Evolutionary conservation across 2,113 vertebrate species (phyloP), one percentile per base, ranked within the genome.

Genomic region (Edolisoma coerulescens): DNA sequence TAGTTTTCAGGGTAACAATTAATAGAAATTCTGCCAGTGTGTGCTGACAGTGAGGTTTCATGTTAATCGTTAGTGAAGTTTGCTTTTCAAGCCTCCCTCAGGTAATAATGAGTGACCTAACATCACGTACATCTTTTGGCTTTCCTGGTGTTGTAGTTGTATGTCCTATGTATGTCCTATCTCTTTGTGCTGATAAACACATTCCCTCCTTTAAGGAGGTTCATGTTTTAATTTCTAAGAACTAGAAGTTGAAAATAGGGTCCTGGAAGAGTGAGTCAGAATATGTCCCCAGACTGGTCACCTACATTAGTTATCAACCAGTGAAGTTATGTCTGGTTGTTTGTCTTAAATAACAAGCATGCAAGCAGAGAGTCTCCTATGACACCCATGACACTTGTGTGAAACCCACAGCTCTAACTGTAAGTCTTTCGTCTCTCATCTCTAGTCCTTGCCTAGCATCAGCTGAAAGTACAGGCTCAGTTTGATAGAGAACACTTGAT

Each of bases 1-100:
- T 93, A 87, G 75, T 60, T 76, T 92, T 89, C 94, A 75, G 80
- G 95, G 95, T 96, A 96, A 96, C 95, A 96, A 93, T 96, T 97
- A 96, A 96, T 94, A 93, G 93, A 93, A 96, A 50, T 33, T 64
- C 84, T 94, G 61, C 42, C 68, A 69, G 8, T 79, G 42, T 90
- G 42, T 93, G 82, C 93, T 88, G 93, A 86, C 93, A 93, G 52
- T 83, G 82, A 28, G 42, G n/a, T 77, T 96, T 93, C 39, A 8
- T 74, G 95, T 96, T 97, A 96, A 96, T 94, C 21, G 60, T 96
- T 97, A 97, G 63, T 91, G n/a, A 82, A 81, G 24, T 67, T 78
- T 91, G 59, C 68, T 90, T 88, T 87, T 60, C 15, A 19, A 90
- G 47, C 59, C 63, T 95, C 84, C 84, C 67, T 63, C 45, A 70